These are phyloP conservation scores for Pyralis farinalis DNA, from an alignment of 2,888 invertebrate genomes.

Conservation along the genomic window DNA sequence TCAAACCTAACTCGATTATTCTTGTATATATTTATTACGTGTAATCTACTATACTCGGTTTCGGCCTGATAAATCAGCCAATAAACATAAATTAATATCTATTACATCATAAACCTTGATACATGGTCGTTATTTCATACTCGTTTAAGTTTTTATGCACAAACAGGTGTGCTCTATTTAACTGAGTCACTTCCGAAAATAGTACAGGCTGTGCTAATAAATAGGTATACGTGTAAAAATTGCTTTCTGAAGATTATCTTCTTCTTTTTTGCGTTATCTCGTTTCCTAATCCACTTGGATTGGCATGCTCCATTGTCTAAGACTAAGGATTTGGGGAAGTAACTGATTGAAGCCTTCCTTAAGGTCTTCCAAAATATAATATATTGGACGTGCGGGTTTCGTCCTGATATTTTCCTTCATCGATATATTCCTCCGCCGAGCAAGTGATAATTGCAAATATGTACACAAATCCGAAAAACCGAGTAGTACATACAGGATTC, in stretches of 20 bases:
- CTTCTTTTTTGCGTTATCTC: no score
- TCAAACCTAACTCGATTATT: not conserved
- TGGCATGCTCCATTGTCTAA: no score
- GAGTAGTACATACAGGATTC: no score
- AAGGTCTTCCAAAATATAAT: no score
- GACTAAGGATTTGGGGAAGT: no score
- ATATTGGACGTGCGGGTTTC: no score
- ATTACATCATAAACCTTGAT: conserved; percentile 9
- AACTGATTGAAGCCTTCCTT: no score
- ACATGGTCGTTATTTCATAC: conserved; percentile 3
- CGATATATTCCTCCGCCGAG: no score
- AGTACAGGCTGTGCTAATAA: conserved; percentile 3
- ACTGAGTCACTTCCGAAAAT: conserved; percentile 11
- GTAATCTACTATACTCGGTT: conserved; percentile 1
- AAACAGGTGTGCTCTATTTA: conserved; percentile 10
- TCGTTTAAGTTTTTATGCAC: conserved; percentile 1
- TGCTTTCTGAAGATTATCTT: not conserved
- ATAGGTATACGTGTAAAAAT: not conserved
- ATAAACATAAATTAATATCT: conserved; percentile 8
- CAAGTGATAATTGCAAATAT: no score
- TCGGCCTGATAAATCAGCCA: conserved; percentile 4
- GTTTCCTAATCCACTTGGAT: no score
- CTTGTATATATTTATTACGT: conserved; percentile 2
- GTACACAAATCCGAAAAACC: no score
- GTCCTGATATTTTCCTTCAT: no score